Base-by-base conservation (phyloP, 2,888 invertebrate genomes). In the Oxyteleia sp. region DNA sequence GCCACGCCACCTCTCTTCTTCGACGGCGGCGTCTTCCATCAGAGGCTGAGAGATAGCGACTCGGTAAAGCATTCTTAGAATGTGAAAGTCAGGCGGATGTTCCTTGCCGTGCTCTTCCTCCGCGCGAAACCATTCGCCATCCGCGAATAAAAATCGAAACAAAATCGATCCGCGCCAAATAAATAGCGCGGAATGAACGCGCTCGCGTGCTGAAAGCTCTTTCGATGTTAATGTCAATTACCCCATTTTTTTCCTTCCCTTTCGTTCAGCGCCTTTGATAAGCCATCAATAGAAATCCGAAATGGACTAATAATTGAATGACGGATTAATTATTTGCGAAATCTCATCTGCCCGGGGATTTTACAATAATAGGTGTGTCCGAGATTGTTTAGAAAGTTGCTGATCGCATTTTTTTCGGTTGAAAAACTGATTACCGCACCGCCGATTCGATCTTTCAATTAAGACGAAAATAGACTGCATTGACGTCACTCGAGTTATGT, bases 31-130 rank as follows among this genome's bases (percentile, higher is more conserved):
- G 63, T 72, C 81, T 74, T 71, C 79, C 75, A 78, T 80, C 82
- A 85, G 45, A 76, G 59, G 69, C 64, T 68, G 68, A 55, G 53
- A 81, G 78, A 78, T 71, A 64, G 69, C 78, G 63, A 66, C 68
- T 82, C 72, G 53, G 75, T 41, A 72, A 80, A 86, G 85, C 85
- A 89, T 88, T 87, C 86, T 88, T 84, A 89, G 87, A 89, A 89
- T 88, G 86, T 85, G 84, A 78, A 82, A 85, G 78, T 78, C 74
- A 68, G 47, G 13, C 75, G 72, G 57, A 78, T 79, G 78, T 74
- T 78, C 51, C 29, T 55, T 26, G 45, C 29, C 51, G 61, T 23
- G 69, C 13, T 57, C 68, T 74, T 64, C 64, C 61, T 75, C 15
- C 61, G 41, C 55, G 23, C 72, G 20, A 80, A 72, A 32, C 43